Percentiles rank a stretch among this genome's conserved stretches.
Conservation (phyloP, 2,113 vertebrate genomes). For the Charina bottae region DNA sequence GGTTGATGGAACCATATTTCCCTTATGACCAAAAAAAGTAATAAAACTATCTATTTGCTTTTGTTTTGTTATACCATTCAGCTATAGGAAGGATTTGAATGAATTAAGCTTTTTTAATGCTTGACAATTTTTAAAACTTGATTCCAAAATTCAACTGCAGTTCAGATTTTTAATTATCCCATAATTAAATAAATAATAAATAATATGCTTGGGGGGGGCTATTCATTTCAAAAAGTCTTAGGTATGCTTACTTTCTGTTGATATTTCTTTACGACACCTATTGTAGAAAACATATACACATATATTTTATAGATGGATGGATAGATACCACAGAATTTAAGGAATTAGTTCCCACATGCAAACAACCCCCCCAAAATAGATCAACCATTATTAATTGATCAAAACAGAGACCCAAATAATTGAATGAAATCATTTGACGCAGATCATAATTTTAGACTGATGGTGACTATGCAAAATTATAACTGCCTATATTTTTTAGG, state of each 20-base stretch:
- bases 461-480: background rate
- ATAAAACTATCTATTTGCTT: background rate
- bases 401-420: background rate
- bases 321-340: background rate
- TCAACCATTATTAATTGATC: background rate
- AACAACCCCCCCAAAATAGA: background rate
- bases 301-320: background rate
- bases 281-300: background rate
- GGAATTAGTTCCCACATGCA: background rate
- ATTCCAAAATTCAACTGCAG: background rate
- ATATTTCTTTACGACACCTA: background rate
- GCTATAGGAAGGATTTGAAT: background rate
- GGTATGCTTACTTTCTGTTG: background rate
- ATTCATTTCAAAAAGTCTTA: background rate
- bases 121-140: background rate
- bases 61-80: background rate
- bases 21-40: background rate
- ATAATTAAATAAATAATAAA: no score
- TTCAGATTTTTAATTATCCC: background rate
- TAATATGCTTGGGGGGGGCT: background rate
- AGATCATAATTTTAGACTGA: background rate
- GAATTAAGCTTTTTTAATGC: background rate
- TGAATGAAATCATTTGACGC: background rate
- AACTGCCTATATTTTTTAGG: background rate
- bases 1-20: accelerated